Conservation (phyloP, 2,888 invertebrate genomes). For the Myathropa florea region DNA sequence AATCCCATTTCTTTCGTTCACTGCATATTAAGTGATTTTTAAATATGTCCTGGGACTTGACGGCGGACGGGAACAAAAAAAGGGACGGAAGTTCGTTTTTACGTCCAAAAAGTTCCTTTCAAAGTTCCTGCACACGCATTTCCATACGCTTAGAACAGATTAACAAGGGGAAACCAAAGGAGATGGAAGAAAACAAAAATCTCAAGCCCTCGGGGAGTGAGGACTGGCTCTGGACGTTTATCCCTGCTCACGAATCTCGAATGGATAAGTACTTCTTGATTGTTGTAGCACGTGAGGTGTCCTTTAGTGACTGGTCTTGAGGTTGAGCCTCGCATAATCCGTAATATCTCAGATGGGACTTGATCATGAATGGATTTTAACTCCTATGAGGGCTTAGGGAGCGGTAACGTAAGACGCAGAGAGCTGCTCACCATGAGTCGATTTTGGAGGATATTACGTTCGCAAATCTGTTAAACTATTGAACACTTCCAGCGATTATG, state of each 20-base stretch:
- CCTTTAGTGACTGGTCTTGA: not conserved
- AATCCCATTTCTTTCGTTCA: slow-evolving; percentile 69
- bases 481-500: no score
- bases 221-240: slow-evolving; percentile 23
- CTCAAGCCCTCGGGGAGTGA: slow-evolving; percentile 23
- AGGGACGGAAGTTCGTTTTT: slow-evolving; percentile 58
- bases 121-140: slow-evolving; percentile 61
- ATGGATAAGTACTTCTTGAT: slow-evolving; percentile 10
- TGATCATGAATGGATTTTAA: not conserved
- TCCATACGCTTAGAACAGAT: slow-evolving; percentile 65
- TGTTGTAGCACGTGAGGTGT: not conserved
- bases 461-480: no score
- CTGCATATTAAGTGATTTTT: slow-evolving; percentile 71
- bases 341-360: not conserved
- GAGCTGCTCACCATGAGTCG: not conserved
- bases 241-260: not conserved
- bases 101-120: slow-evolving; percentile 50
- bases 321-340: not conserved
- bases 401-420: not conserved
- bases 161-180: slow-evolving; percentile 18
- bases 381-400: not conserved
- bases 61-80: slow-evolving; percentile 7
- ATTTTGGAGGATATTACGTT: no score
- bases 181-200: slow-evolving; percentile 11
- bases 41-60: slow-evolving; percentile 70